Percentiles rank a stretch among this genome's conserved stretches.
Conservation (phyloP, 1,140 invertebrate species). For the Brachionus koreanus region DNA sequence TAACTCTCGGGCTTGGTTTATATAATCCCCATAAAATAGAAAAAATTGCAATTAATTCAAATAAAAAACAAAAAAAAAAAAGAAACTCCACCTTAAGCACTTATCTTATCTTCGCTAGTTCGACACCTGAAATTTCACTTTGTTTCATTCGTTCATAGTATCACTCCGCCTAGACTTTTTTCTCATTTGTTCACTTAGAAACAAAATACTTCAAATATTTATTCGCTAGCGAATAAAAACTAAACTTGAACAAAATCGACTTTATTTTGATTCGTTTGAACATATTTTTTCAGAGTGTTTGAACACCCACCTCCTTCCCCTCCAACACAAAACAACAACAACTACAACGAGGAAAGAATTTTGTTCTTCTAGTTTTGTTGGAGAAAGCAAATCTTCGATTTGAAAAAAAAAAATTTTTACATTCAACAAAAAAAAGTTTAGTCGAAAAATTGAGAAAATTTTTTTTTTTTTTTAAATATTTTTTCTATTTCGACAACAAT, state of each 20-base stretch:
- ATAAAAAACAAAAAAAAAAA: background rate
- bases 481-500: background rate
- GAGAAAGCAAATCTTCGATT: background rate
- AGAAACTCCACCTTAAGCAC: slow-evolving; percentile 33
- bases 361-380: background rate
- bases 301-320: background rate
- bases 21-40: slow-evolving; percentile 12
- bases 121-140: slow-evolving; percentile 26
- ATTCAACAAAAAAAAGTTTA: background rate
- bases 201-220: background rate
- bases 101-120: background rate
- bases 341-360: background rate
- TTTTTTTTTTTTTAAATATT: background rate
- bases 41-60: slow-evolving; percentile 6
- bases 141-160: background rate
- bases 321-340: background rate
- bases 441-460: background rate
- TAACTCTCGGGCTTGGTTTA: background rate
- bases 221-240: background rate
- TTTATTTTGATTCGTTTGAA: background rate
- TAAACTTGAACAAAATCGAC: background rate
- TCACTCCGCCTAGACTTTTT: background rate
- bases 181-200: background rate
- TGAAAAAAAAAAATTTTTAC: background rate
- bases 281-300: background rate